Base-by-base conservation (phyloP, 2,888 invertebrate species). In the Aphodius sticticus region DNA sequence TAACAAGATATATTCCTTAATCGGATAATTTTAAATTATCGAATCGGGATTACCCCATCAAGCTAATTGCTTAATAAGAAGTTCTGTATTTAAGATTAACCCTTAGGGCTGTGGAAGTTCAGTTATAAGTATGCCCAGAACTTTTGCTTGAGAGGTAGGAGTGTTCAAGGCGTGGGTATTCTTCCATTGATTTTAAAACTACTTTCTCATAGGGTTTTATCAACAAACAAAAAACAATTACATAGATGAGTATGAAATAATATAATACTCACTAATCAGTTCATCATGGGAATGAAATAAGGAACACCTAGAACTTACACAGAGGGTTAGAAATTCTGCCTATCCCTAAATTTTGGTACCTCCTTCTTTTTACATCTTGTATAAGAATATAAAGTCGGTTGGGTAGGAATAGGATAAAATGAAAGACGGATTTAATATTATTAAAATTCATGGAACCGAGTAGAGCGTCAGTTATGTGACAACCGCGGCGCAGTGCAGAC, bases 401-500 rank as follows among this genome's bases (percentile, higher is more conserved):
- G 12, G 53, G 7, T 12, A 9, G 1, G 53, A 81, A 80, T 81
- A 83, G 78, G 81, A 83, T 80, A 81, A 83, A 85, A 83, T 84
- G 83, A 84, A 83, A 84, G 84, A 85, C 84, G 83, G 84, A 84
- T 85, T 85, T 85, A 85, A 85, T 85, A 85, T 85, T 83, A 85
- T 85, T 85, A 85, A 85, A 85, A 85, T 85, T 85, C 85, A 84
- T 84, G 84, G 83, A 83, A 84, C 83, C 83, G 84, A 83, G 83
- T 84, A 84, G 82, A 83, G 83, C 84, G 84, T 85, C 84, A 84
- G 84, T 85, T 84, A 84, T 85, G 84, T 85, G 85, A 85, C 85
- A 82, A 83, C 83, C 83, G 83, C 83, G 83, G 82, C 83, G 83
- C 81, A 80, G 78, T 81, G 81, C 82, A 85, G 85, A 85, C 85